Evolutionary conservation across 92 coral and sea anemone genomes (phyloP), one percentile per base, ranked within the genome.

Genomic region (Desmophyllum pertusum): DNA sequence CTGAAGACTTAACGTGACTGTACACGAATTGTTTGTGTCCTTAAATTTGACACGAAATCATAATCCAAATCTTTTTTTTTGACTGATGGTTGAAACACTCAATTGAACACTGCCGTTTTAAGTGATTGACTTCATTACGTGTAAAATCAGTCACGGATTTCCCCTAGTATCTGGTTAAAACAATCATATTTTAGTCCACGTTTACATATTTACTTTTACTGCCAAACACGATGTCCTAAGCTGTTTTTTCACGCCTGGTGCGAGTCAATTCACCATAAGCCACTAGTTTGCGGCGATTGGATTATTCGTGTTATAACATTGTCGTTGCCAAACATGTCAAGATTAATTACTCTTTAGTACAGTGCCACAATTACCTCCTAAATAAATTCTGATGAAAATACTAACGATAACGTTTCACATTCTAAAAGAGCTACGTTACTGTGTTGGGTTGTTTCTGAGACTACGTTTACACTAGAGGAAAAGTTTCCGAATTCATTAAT

Each of bases 291-390:
- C 36, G 81, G 81, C 14, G 25, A 77, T 38, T 59, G 25, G 37
- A 35, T 61, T 33, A 75, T 77, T 57, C n/a, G 40, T 41, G 81
- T 77, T 77, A n/a, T 77, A 0, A 37, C 10, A 77, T 77, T 77
- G 81, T 57, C 39, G 25, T 77, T 40, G 70, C 35, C n/a, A 77
- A 61, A 10, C 81, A 19, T 65, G 31, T 6, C 81, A 25, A 30
- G 81, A 37, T 77, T 77, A 77, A 77, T 77, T 77, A 57, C 81
- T 18, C 15, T 39, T 77, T 59, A 77, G 70, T 77, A n/a, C n/a
- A n/a, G n/a, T n/a, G n/a, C n/a, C 19, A 61, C 52, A 61, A 10
- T 15, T 61, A 27, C 53, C 6, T 65, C 15, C 38, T 41, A 59
- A 55, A 77, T 53, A 41, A 57, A 77, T 77, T 25, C 27, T 3